Base-by-base conservation (phyloP, 2,797 vertebrate species). In the Lateolabrax maculatus region DNA sequence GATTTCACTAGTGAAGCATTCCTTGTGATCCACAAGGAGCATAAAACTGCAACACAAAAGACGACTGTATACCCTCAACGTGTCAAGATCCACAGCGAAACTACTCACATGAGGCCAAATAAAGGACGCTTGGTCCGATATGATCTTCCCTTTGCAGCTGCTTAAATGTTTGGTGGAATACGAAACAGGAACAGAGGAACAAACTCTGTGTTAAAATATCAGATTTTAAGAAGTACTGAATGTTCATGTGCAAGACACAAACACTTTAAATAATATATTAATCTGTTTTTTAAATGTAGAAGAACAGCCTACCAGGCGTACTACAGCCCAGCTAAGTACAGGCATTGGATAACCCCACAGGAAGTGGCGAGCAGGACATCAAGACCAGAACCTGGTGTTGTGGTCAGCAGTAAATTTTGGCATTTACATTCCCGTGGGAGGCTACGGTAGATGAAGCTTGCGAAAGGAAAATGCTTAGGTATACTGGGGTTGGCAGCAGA, bases 401-500 rank as follows among this genome's bases (percentile, higher is more conserved):
- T 56, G 77, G 85, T 86, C 77, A 58, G 67, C 77, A 25, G 78
- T 76, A 81, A 16, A 67, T 69, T 61, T 53, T 69, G 77, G 56
- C 25, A 5, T 71, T 79, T 71, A 72, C 31, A n/a, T 66, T 79
- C 78, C 66, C 78, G 12, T 51, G 85, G 81, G 81, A 84, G 70
- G 83, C 79, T 48, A 44, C 4, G 0, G 72, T 41, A 51, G 41
- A 79, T 64, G 44, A 66, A 0, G 56, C 61, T 79, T 66, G 51
- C 19, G 10, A 80, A 76, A 81, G 31, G 60, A 78, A 87, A 90
- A 83, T 67, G 76, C 83, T 88, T 69, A 74, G 85, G 83, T 90
- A 72, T 34, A 74, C 51, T 18, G 71, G n/a, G 57, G 36, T 25
- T 71, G 74, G 63, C 65, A 52, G 78, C 39, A 46, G 74, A 87